Conservation (phyloP, 2,113 vertebrate genomes). For the Hiodon alosoides region DNA sequence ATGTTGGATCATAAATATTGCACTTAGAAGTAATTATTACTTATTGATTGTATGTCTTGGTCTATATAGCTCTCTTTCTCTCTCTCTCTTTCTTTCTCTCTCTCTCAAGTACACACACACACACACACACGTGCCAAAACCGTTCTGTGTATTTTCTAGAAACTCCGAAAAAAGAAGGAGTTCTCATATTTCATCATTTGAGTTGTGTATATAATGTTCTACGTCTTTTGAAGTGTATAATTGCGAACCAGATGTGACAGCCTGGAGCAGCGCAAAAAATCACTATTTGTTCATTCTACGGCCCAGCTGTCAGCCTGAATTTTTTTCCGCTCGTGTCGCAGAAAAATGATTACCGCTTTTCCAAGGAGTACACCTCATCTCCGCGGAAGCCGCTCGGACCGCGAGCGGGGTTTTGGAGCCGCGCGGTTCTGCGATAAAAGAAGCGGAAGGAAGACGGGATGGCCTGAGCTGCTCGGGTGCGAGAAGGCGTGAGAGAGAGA, state of each 20-base stretch:
- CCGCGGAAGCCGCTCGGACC: slow-evolving; percentile 46
- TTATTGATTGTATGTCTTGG: background rate
- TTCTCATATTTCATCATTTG: slow-evolving; percentile 47
- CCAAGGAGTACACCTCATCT: slow-evolving; percentile 64
- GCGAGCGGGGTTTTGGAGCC: slow-evolving; percentile 34
- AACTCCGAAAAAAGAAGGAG: slow-evolving; percentile 9
- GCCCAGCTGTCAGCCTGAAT: slow-evolving; percentile 55
- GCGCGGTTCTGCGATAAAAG: background rate
- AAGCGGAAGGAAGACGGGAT: background rate
- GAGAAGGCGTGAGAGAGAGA: background rate
- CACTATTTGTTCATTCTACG: slow-evolving; percentile 47
- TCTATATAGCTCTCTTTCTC: background rate
- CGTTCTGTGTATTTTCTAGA: background rate
- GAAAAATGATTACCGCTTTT: slow-evolving; percentile 65
- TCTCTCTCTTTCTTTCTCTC: no score
- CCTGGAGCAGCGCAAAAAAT: slow-evolving; percentile 58
- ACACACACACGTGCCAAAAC: background rate
- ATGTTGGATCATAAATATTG: background rate
- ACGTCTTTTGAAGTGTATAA: slow-evolving; percentile 69
- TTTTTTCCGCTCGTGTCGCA: slow-evolving; percentile 64
- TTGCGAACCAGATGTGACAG: slow-evolving; percentile 75
- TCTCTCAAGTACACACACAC: background rate
- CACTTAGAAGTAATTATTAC: slow-evolving; percentile 14
- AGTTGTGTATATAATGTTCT: slow-evolving; percentile 51
- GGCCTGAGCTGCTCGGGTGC: background rate